Evolutionary conservation across 2,888 invertebrate genomes (phyloP).

Genomic region (Eupithecia exiguata): DNA sequence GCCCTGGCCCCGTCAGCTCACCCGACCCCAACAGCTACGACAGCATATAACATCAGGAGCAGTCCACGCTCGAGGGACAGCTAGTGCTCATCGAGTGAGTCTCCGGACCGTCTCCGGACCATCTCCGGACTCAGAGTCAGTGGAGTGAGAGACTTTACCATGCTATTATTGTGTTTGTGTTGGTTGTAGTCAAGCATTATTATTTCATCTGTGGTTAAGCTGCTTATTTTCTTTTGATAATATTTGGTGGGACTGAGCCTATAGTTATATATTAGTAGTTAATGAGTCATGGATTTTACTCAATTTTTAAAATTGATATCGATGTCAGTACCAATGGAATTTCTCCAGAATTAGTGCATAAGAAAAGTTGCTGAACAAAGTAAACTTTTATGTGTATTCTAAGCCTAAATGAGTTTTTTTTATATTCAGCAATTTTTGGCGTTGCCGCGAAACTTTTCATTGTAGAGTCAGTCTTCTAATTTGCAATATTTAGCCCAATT

Average conservation of each 20-base stretch:
- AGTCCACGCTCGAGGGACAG: conserved; percentile 65
- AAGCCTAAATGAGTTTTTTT: conserved; percentile 1
- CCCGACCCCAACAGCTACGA: conserved; percentile 81
- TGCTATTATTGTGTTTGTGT: conserved; percentile 32
- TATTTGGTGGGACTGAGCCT: neutral
- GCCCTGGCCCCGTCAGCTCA: conserved; percentile 61
- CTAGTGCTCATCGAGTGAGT: conserved; percentile 70
- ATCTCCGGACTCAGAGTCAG: conserved; percentile 28
- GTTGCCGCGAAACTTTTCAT: neutral
- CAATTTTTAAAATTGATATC: neutral
- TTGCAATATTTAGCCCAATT: neutral
- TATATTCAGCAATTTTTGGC: neutral
- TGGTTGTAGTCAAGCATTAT: too few relatives aligned
- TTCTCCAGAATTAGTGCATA: neutral
- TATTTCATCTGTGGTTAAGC: too few relatives aligned
- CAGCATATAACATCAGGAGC: conserved; percentile 79
- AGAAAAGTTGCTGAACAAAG: neutral
- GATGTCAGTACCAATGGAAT: neutral
- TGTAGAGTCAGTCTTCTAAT: neutral
- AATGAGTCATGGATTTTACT: neutral
- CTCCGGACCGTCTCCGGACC: neutral
- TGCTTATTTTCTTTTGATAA: conserved; percentile 7
- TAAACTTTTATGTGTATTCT: conserved; percentile 4
- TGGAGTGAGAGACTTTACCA: conserved; percentile 35
- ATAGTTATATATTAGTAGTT: neutral